Conservation (phyloP, 2,797 vertebrate genomes). For the Syngnathus rostellatus region DNA sequence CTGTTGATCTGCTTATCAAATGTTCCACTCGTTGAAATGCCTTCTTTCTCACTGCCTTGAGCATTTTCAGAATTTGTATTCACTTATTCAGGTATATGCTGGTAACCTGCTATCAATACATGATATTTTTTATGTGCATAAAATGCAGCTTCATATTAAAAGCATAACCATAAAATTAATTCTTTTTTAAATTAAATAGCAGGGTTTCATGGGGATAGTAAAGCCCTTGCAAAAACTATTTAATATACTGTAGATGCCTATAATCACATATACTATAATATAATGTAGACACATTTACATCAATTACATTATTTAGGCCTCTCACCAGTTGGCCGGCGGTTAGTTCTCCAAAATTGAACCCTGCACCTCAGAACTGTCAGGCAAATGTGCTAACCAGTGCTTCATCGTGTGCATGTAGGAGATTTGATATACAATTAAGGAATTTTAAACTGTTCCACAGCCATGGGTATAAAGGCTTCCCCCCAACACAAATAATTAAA, state of each 20-base stretch:
- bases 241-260: too few relatives aligned
- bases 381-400: too few relatives aligned
- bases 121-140: not conserved
- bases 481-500: slow-evolving; percentile 33
- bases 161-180: not conserved
- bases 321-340: too few relatives aligned
- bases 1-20: not conserved
- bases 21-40: not conserved
- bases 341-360: too few relatives aligned
- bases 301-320: too few relatives aligned
- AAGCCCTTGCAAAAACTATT: too few relatives aligned
- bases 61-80: not conserved
- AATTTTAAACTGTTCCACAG: slow-evolving; percentile 39
- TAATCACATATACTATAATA: too few relatives aligned
- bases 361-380: too few relatives aligned
- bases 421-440: slow-evolving; percentile 51
- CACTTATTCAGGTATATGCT: not conserved
- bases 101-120: not conserved
- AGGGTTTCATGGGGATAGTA: too few relatives aligned
- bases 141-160: not conserved
- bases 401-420: slow-evolving; percentile 10
- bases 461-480: slow-evolving; percentile 24
- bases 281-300: too few relatives aligned
- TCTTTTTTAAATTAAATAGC: too few relatives aligned
- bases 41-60: not conserved